Evolutionary conservation across 2,888 invertebrate species (phyloP), one percentile per base, ranked within the genome.

Genomic region (Nemoura dubitans): DNA sequence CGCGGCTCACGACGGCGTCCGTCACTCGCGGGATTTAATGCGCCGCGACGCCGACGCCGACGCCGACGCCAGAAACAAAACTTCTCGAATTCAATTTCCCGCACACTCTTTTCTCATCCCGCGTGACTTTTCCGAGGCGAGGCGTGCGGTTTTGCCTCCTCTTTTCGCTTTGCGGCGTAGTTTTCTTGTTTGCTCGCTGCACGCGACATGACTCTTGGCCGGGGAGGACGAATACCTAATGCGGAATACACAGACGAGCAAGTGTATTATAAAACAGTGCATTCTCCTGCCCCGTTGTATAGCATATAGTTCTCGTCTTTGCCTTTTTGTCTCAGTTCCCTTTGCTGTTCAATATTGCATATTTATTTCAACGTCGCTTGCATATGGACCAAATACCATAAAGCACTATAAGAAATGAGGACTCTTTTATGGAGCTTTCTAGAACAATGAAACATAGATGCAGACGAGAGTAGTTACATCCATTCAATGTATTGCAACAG

Each of bases 271-370:
- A 21, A 81, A 81, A 81, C 28, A 81, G 30, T 30, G 28, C 26
- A 81, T 81, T 81, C 29, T 76, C 76, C 16, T 0, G n/a, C 36
- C 28, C 29, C 16, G 7, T 14, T 85, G 27, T 80, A n/a, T 80
- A 16, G 14, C 26, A n/a, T n/a, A n/a, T n/a, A n/a, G 21, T 86
- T 16, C 30, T 80, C 6, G 59, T 77, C 76, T 76, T 77, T n/a
- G 76, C 29, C 14, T 77, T 25, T 29, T 84, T 84, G 27, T 36
- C 36, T 83, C 83, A 30, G 43, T 30, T 59, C 76, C 30, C 77
- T 26, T 43, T 36, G 27, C 36, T 87, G 85, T 82, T 87, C 85
- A 87, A 87, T 87, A 87, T 87, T 87, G 59, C 81, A 87, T 87
- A 76, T 87, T 87, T 87, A 87, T 87, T 85, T 42, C 21, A 28